Conservation (phyloP, 2,888 invertebrate species). For the Chrysomela aeneicollis region DNA sequence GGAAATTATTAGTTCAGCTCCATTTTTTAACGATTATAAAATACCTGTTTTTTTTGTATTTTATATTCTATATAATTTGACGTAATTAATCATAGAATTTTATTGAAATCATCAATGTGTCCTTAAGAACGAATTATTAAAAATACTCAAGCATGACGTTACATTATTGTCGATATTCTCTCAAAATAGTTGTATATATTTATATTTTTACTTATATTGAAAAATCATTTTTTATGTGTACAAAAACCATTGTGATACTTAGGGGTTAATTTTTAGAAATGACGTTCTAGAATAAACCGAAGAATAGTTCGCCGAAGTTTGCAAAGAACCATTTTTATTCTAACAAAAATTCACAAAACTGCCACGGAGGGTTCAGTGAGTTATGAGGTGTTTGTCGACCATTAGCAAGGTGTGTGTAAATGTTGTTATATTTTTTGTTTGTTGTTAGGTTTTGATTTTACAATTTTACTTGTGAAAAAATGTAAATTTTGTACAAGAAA, state of each 20-base stretch:
- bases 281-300: constrained; percentile 35
- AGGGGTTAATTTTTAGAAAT: constrained; percentile 48
- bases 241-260: constrained; percentile 53
- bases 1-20: background rate
- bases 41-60: background rate
- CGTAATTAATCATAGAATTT: background rate
- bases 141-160: constrained; percentile 50
- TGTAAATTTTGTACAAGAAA: constrained; percentile 52
- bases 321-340: constrained; percentile 21
- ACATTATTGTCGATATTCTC: constrained; percentile 47
- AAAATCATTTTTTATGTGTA: constrained; percentile 45
- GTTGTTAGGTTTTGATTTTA: constrained; percentile 44
- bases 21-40: background rate
- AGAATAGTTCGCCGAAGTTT: constrained; percentile 37
- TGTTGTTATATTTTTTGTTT: constrained; percentile 43
- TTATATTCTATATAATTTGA: background rate
- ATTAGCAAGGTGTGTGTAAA: constrained; percentile 24
- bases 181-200: constrained; percentile 44
- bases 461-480: constrained; percentile 45
- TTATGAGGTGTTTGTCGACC: constrained; percentile 35
- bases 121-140: constrained; percentile 46
- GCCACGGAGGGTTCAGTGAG: constrained; percentile 48
- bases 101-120: constrained; percentile 33
- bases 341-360: constrained; percentile 34
- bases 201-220: constrained; percentile 41